Evolutionary conservation across 2,888 invertebrate genomes (phyloP).

Genomic region (Callosobruchus maculatus): DNA sequence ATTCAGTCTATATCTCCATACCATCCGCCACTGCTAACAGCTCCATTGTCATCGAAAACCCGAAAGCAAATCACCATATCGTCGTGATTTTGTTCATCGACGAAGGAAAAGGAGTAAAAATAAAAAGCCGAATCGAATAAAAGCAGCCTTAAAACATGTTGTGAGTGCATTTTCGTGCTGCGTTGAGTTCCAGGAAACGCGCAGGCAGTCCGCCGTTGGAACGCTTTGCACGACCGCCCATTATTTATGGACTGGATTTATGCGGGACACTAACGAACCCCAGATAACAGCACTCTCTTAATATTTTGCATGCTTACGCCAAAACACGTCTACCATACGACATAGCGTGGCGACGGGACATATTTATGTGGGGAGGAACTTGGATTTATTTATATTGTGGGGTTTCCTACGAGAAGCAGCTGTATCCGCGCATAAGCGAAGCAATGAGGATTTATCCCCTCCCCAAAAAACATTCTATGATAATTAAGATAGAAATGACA

Average conservation of each 20-base stretch:
- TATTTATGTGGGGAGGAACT: neutral
- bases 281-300: neutral
- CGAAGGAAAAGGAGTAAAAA: neutral
- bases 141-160: constrained; percentile 21
- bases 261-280: constrained; percentile 30
- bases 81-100: neutral
- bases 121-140: neutral
- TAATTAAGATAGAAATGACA: too few relatives aligned
- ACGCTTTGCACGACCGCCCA: constrained; percentile 7
- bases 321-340: neutral
- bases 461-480: too few relatives aligned
- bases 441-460: too few relatives aligned
- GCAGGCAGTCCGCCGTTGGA: constrained; percentile 10
- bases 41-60: neutral
- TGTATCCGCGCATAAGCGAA: too few relatives aligned
- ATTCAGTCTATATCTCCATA: too few relatives aligned
- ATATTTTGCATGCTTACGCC: neutral
- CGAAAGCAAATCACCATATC: neutral
- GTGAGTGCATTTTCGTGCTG: constrained; percentile 37
- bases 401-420: neutral
- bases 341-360: neutral
- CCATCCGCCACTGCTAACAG: neutral
- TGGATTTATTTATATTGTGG: neutral
- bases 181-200: constrained; percentile 33
- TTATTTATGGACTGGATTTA: constrained; percentile 31